phyloP scores from a whole-genome alignment of 1,140 invertebrate genomes.

The Drosophila tristis region DNA sequence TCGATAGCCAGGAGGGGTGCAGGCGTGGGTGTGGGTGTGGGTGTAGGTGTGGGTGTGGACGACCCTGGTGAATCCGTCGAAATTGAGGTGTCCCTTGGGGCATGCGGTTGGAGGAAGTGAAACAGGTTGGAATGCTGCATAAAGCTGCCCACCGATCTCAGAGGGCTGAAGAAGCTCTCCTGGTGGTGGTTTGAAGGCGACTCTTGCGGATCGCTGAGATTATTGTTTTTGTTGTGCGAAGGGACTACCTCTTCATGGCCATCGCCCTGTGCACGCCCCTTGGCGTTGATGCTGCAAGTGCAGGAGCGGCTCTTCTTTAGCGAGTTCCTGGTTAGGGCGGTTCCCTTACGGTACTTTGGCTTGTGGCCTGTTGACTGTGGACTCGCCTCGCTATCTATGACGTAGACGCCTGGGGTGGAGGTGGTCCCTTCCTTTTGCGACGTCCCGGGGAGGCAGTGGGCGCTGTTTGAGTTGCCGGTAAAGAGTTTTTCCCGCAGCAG shows the following conservation, averaged over 20 bases:
- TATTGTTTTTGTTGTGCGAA: constrained; percentile 10
- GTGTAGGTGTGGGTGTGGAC: constrained; percentile 12
- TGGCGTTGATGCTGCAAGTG: constrained; percentile 56
- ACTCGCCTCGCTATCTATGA: constrained; percentile 70
- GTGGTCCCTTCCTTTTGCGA: background rate
- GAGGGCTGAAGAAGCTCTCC: constrained; percentile 71
- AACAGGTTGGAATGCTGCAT: constrained; percentile 84
- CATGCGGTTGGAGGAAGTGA: constrained; percentile 74
- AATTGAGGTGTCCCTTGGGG: constrained; percentile 15
- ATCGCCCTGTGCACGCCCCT: constrained; percentile 24
- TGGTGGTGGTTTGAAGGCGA: constrained; percentile 20
- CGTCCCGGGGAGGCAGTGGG: constrained; percentile 52
- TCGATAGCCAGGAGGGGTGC: constrained; percentile 22
- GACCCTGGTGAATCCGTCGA: constrained; percentile 25
- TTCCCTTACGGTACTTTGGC: constrained; percentile 75
- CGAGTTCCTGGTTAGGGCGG: constrained; percentile 48
- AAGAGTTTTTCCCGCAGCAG: constrained; percentile 53
- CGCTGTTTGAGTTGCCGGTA: constrained; percentile 48
- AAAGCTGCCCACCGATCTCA: constrained; percentile 69
- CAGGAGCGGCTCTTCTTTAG: constrained; percentile 71
- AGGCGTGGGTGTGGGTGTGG: constrained; percentile 19
- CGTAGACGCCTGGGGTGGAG: constrained; percentile 46
- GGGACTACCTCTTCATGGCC: background rate
- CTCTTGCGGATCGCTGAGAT: constrained; percentile 20
- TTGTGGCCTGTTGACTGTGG: constrained; percentile 58